Conservation (phyloP, 2,888 invertebrate genomes). For the Frankliniella fusca region DNA sequence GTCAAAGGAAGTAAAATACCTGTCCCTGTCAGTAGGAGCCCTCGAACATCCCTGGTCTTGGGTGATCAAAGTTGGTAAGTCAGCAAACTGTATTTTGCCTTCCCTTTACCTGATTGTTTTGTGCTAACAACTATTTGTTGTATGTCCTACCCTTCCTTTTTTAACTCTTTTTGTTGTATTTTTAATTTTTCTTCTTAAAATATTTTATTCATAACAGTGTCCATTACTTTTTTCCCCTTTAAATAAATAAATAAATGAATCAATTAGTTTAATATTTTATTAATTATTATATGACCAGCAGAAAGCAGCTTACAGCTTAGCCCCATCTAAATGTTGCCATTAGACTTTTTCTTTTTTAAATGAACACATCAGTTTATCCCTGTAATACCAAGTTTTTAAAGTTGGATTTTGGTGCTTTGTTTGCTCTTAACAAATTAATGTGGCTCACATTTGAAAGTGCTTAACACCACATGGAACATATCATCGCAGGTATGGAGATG, state of each 20-base stretch:
- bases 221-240: too few species aligned
- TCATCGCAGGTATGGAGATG: constrained; percentile 10
- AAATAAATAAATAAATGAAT: too few species aligned
- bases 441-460: neutral
- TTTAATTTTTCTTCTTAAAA: too few species aligned
- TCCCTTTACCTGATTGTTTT: constrained; percentile 42
- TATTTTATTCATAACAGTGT: too few species aligned
- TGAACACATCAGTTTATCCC: too few species aligned
- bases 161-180: neutral
- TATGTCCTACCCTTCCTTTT: neutral
- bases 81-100: constrained; percentile 29
- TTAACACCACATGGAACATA: neutral
- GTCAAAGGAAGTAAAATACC: constrained; percentile 59
- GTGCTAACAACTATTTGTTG: constrained; percentile 31
- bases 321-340: too few species aligned
- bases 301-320: too few species aligned
- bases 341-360: too few species aligned
- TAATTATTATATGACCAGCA: too few species aligned
- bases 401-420: neutral
- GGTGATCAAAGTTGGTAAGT: constrained; percentile 10
- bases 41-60: constrained; percentile 47
- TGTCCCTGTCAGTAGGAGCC: constrained; percentile 54
- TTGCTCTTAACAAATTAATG: neutral
- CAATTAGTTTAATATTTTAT: too few species aligned
- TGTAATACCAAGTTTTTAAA: neutral